A percentile compares a stretch with the other conserved stretches of the same genome.
These are phyloP conservation scores for Leptothorax acervorum DNA, from an alignment of 2,888 invertebrate genomes.

Conservation along the genomic window DNA sequence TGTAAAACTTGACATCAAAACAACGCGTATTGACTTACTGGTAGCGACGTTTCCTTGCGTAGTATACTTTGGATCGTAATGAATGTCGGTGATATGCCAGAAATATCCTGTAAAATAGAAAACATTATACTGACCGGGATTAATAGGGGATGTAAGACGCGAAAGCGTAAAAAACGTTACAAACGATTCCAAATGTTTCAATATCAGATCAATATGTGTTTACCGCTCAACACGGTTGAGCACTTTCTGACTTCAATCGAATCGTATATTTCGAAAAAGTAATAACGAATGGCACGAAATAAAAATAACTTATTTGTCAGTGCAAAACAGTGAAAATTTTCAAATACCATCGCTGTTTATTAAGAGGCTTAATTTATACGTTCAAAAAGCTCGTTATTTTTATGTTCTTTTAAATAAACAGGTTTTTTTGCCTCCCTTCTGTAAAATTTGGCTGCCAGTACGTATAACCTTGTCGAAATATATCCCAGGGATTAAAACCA, in stretches of 20 bases:
- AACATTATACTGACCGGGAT: neutral
- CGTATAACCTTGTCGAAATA: constrained; percentile 33
- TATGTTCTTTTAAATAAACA: constrained; percentile 34
- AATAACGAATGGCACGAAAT: constrained; percentile 1
- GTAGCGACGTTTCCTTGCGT: constrained; percentile 91
- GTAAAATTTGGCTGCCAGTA: constrained; percentile 9
- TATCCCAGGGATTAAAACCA: constrained; percentile 41
- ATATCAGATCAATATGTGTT: neutral
- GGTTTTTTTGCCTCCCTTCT: constrained; percentile 5
- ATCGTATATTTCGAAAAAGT: constrained; percentile 10
- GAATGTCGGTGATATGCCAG: constrained; percentile 98
- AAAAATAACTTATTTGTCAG: constrained; percentile 30
- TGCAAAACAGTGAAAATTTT: constrained; percentile 11
- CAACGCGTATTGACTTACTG: constrained; percentile 86
- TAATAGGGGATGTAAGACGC: constrained; percentile 58
- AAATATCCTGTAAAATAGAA: constrained; percentile 93
- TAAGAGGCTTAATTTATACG: constrained; percentile 32
- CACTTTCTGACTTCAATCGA: neutral
- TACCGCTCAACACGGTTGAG: neutral
- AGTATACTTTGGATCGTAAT: constrained; percentile 95
- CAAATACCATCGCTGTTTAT: constrained; percentile 19
- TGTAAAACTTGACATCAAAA: neutral
- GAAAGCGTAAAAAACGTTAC: neutral
- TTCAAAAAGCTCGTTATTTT: constrained; percentile 13
- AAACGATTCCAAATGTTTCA: neutral